Evolutionary conservation across 2,888 invertebrate genomes (phyloP), one percentile per base, ranked within the genome.

Genomic region (Cordilura impudica): DNA sequence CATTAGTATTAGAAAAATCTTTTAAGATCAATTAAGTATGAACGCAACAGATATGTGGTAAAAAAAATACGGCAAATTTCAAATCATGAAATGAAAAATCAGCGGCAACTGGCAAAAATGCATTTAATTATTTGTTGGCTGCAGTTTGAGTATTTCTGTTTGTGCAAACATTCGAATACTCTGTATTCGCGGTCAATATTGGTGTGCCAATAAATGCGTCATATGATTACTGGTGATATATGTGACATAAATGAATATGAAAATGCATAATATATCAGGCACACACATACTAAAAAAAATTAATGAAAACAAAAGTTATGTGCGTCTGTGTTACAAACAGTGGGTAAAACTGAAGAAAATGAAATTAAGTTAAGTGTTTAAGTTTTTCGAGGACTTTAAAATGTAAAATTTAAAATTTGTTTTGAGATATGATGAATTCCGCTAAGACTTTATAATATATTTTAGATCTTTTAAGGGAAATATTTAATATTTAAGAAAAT

Each of bases 51-150:
- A 78, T 65, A 29, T 77, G 58, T 35, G 58, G 58, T 19, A 43
- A 39, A 16, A 23, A 51, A 53, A 49, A 31, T 60, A 49, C 65
- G 65, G 73, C 8, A 39, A 66, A 70, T 70, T 74, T 47, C 8
- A 60, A 65, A 74, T 60, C 53, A 69, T 73, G 35, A 73, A 73
- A 78, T 53, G 39, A 19, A 58, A 74, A 74, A 66, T 74, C 70
- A 54, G 49, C 45, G 29, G 43, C 70, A 73, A 69, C 12, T 65
- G 51, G 45, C 39, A 39, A 12, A 31, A 43, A 16, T 60, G 23
- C n/a, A 66, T 66, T 67, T 60, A 61, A 61, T 63, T 70, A 58
- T 75, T 54, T 2, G 18, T 5, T 10, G 16, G 29, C 39, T 61
- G 21, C 18, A 63, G 12, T 18, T 49, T 39, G 16, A 39, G 7